phyloP scores from a whole-genome alignment of 2,888 invertebrate species.

The Ptilodon capucinus region DNA sequence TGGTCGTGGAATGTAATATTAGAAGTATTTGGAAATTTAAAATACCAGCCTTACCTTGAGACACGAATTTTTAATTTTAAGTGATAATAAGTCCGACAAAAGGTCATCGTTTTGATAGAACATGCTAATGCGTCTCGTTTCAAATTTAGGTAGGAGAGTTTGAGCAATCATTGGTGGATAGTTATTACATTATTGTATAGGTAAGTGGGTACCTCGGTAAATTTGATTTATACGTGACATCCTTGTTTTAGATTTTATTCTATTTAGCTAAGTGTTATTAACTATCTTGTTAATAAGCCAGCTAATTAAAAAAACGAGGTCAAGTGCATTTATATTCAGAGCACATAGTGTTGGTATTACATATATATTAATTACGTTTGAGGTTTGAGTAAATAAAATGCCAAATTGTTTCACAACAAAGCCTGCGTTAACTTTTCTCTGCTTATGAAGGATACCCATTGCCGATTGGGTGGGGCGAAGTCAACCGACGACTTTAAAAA shows the following conservation, averaged over 20 bases:
- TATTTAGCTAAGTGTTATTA: neutral
- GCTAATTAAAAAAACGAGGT: neutral
- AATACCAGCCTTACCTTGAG: constrained; percentile 18
- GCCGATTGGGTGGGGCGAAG: constrained; percentile 15
- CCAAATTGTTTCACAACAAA: constrained; percentile 31
- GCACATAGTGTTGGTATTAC: constrained; percentile 1
- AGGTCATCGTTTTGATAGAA: constrained; percentile 10
- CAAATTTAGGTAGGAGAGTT: neutral
- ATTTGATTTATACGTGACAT: too few species aligned
- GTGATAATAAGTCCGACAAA: constrained; percentile 8
- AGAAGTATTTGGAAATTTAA: constrained; percentile 5
- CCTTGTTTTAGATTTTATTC: too few species aligned
- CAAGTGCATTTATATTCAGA: constrained; percentile 1
- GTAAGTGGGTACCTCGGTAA: neutral
- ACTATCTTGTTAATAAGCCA: neutral
- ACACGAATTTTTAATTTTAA: constrained; percentile 12
- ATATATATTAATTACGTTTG: constrained; percentile 22
- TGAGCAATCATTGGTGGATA: neutral
- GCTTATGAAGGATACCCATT: constrained; percentile 32
- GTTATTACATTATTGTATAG: neutral
- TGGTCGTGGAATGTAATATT: constrained; percentile 5
- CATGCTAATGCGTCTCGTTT: neutral
- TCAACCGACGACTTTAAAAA: constrained; percentile 14
- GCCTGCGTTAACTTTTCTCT: constrained; percentile 23
- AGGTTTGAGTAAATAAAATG: constrained; percentile 31